These are phyloP conservation scores for Andricus curvator DNA, from an alignment of 2,888 invertebrate species.

Conservation along the genomic window DNA sequence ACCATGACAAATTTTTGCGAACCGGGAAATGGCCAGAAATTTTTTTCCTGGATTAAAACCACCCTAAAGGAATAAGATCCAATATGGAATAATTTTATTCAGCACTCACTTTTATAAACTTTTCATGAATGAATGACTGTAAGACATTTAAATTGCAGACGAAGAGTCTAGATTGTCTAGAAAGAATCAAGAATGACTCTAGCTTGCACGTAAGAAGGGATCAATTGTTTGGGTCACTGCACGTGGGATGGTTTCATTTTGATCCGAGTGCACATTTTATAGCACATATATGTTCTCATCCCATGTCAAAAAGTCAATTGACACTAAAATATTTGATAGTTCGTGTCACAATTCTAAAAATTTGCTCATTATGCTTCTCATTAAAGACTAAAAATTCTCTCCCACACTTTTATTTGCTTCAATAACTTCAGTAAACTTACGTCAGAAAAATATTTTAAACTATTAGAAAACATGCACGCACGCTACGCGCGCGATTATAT, in stretches of 20 bases:
- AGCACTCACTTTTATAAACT: not conserved
- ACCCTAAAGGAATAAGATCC: not conserved
- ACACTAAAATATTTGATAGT: slow-evolving; percentile 22
- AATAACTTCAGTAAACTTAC: not conserved
- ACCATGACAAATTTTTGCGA: no score
- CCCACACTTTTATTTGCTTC: not conserved
- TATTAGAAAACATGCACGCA: no score
- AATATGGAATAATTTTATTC: slow-evolving; percentile 7
- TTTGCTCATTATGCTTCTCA: slow-evolving; percentile 10
- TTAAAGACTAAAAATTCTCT: not conserved
- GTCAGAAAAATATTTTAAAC: not conserved
- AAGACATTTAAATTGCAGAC: slow-evolving; percentile 3
- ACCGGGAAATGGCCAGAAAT: no score
- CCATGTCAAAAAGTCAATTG: slow-evolving; percentile 66
- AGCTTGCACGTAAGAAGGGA: slow-evolving; percentile 55
- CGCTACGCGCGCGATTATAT: no score
- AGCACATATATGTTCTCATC: slow-evolving; percentile 50
- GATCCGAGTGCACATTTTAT: slow-evolving; percentile 53
- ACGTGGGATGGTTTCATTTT: slow-evolving; percentile 69
- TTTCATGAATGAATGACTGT: not conserved
- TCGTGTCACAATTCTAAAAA: slow-evolving; percentile 20
- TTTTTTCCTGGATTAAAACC: no score
- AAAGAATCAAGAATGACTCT: slow-evolving; percentile 27
- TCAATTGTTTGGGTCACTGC: slow-evolving; percentile 69
- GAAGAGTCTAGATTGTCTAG: not conserved